Percentiles rank a stretch among this genome's conserved stretches.
These are phyloP conservation scores for Aelia acuminata DNA, from an alignment of 2,888 invertebrate genomes.

Conservation along the genomic window DNA sequence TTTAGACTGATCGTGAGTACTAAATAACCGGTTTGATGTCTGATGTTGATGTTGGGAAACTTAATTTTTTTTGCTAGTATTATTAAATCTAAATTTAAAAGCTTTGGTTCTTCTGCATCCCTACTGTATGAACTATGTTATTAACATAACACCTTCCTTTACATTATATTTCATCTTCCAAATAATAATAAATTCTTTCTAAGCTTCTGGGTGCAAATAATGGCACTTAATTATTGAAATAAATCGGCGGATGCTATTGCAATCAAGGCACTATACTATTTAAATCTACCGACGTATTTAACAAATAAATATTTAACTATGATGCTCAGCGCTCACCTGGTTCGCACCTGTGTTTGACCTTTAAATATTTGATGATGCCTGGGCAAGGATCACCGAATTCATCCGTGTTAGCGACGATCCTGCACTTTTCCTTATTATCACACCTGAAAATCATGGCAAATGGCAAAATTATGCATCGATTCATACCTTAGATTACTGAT, in stretches of 20 bases:
- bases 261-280: not conserved
- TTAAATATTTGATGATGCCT: slow-evolving; percentile 55
- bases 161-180: no score
- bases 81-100: no score
- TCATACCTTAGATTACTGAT: no score
- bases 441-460: slow-evolving; percentile 37
- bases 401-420: not conserved
- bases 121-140: no score
- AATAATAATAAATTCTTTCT: not conserved
- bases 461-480: not conserved
- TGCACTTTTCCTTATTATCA: slow-evolving; percentile 46
- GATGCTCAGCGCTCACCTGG: slow-evolving; percentile 39
- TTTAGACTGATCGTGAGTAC: not conserved
- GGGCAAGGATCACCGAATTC: slow-evolving; percentile 56
- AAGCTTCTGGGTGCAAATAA: not conserved
- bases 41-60: not conserved
- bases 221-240: not conserved
- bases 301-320: slow-evolving; percentile 29
- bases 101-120: no score
- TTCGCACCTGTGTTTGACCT: slow-evolving; percentile 55
- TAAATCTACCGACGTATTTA: not conserved
- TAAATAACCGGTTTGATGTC: not conserved
- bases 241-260: not conserved
- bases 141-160: no score
- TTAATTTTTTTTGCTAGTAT: not conserved